phyloP scores from a whole-genome alignment of 2,888 invertebrate genomes.

The Dasypolia templi region DNA sequence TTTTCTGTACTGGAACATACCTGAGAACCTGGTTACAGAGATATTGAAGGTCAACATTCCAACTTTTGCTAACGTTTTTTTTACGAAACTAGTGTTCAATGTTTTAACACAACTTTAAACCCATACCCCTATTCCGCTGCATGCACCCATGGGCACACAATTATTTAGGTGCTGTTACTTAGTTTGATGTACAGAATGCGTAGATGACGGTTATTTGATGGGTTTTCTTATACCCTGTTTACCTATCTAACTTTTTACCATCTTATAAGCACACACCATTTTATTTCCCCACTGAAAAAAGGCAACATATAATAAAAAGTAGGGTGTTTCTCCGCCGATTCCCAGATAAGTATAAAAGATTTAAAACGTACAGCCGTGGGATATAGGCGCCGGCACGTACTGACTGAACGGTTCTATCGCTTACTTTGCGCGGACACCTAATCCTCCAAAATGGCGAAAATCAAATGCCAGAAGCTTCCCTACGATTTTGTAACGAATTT shows the following conservation, averaged over 20 bases:
- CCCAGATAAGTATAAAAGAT: conserved; percentile 53
- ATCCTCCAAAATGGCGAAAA: conserved; percentile 57
- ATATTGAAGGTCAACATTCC: too few relatives aligned
- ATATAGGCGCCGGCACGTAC: conserved; percentile 51
- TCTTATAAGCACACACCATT: neutral
- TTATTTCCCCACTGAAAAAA: conserved; percentile 20
- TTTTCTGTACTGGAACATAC: too few relatives aligned
- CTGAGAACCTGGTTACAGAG: too few relatives aligned
- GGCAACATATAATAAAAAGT: conserved; percentile 22
- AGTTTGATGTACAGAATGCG: too few relatives aligned
- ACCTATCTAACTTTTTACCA: neutral
- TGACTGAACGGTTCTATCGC: conserved; percentile 52
- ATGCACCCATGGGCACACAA: too few relatives aligned
- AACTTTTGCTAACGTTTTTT: too few relatives aligned
- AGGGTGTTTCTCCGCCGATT: conserved; percentile 16
- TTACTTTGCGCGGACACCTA: conserved; percentile 56
- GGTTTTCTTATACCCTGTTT: too few relatives aligned
- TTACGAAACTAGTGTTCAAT: too few relatives aligned
- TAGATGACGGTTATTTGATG: too few relatives aligned
- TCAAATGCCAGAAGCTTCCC: conserved; percentile 53
- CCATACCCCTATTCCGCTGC: too few relatives aligned
- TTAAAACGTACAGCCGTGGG: conserved; percentile 52
- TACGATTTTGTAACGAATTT: conserved; percentile 39
- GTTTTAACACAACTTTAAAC: too few relatives aligned
- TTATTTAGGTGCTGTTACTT: too few relatives aligned